Conservation (phyloP, 2,888 invertebrate genomes). For the Beris morrisii region DNA sequence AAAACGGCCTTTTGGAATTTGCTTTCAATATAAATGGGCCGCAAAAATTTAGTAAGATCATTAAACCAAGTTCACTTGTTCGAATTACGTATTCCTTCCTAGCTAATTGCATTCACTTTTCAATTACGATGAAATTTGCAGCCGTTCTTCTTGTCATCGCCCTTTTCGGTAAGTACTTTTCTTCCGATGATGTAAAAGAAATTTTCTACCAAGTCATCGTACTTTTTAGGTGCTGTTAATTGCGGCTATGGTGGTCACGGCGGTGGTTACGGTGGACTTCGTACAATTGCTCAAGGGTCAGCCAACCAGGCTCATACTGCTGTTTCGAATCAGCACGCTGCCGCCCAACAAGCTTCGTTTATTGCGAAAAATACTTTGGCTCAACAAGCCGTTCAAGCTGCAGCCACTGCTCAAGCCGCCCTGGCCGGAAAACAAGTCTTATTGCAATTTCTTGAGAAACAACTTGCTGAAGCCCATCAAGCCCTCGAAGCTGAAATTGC, state of each 20-base stretch:
- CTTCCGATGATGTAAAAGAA: neutral
- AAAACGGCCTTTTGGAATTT: no score
- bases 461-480: neutral
- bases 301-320: no score
- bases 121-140: slow-evolving; percentile 3
- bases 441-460: slow-evolving; percentile 1
- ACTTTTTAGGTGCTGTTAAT: neutral
- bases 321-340: no score
- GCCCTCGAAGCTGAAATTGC: neutral
- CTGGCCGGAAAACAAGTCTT: neutral
- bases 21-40: no score
- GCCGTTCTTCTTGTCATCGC: neutral
- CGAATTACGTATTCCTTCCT: no score
- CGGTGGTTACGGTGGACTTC: no score
- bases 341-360: slow-evolving; percentile 5
- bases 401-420: no score
- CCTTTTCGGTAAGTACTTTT: neutral
- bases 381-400: neutral
- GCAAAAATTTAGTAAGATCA: no score
- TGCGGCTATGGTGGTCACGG: no score
- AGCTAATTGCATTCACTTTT: no score
- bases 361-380: slow-evolving; percentile 2
- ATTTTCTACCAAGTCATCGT: neutral
- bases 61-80: no score
- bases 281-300: no score